Percentiles rank a stretch among this genome's conserved stretches.
Evolutionary conservation across 2,113 vertebrate species (phyloP).

Genomic region (Elephantulus edwardii): DNA sequence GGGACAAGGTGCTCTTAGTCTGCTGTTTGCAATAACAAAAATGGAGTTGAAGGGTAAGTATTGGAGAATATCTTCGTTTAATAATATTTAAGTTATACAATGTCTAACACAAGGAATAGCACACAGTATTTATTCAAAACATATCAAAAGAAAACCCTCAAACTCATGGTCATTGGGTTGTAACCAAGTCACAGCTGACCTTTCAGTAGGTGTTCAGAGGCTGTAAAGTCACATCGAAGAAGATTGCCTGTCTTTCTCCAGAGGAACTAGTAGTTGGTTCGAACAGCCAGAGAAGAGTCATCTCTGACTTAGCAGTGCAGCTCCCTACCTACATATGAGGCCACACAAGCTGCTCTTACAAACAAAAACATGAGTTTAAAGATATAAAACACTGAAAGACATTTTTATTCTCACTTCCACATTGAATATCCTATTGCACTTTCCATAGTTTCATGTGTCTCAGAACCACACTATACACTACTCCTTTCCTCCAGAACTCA

Average conservation of each 20-base stretch:
- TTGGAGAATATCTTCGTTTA: background rate
- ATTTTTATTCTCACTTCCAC: background rate
- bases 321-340: too few relatives aligned
- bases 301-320: too few relatives aligned
- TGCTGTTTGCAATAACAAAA: background rate
- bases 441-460: background rate
- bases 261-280: too few relatives aligned
- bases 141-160: too few relatives aligned
- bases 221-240: too few relatives aligned
- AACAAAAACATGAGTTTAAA: background rate
- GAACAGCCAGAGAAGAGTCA: too few relatives aligned
- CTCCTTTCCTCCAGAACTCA: background rate
- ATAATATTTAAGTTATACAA: background rate
- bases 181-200: too few relatives aligned
- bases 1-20: background rate
- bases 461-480: background rate
- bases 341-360: background rate
- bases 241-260: too few relatives aligned
- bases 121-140: too few relatives aligned
- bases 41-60: background rate
- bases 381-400: background rate
- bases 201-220: too few relatives aligned
- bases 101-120: background rate
- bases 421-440: background rate
- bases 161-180: too few relatives aligned